Percentiles rank a stretch among this genome's conserved stretches.
phyloP scores from a whole-genome alignment of 2,888 invertebrate genomes.

The Lobophora halterata region DNA sequence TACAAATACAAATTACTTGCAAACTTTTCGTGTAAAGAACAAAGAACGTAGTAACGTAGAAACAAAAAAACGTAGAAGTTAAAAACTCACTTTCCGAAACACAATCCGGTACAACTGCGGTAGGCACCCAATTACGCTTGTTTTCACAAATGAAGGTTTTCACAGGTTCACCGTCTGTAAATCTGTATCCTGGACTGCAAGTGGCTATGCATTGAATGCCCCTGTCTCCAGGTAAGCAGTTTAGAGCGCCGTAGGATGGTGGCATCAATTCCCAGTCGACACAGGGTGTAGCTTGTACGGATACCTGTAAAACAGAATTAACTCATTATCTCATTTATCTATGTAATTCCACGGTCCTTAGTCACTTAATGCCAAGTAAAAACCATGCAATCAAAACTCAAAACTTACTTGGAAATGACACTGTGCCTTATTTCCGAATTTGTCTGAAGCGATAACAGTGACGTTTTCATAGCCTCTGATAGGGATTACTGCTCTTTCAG shows the following conservation, averaged over 20 bases:
- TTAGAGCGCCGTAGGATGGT: conserved; percentile 93
- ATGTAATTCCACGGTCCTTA: too few relatives aligned
- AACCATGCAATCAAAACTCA: neutral
- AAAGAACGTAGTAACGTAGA: too few relatives aligned
- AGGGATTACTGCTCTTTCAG: conserved; percentile 91
- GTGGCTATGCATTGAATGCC: conserved; percentile 94
- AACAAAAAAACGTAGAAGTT: neutral
- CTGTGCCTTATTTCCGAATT: conserved; percentile 91
- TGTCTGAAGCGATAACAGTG: conserved; percentile 93
- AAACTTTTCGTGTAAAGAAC: too few relatives aligned
- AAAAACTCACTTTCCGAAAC: conserved; percentile 90
- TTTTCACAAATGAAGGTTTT: conserved; percentile 93
- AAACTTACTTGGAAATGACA: conserved; percentile 92
- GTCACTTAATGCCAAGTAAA: neutral
- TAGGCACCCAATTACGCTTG: conserved; percentile 91
- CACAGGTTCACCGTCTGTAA: conserved; percentile 93
- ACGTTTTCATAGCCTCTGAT: conserved; percentile 95
- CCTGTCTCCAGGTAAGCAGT: conserved; percentile 90
- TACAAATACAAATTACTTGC: too few relatives aligned
- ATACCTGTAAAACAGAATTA: conserved; percentile 81
- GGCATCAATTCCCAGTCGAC: conserved; percentile 96
- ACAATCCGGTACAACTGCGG: conserved; percentile 95
- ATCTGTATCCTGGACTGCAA: conserved; percentile 92
- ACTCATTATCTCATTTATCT: too few relatives aligned
- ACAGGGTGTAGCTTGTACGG: conserved; percentile 95